Evolutionary conservation across 2,797 vertebrate genomes (phyloP), one percentile per base, ranked within the genome.

Genomic region (Urocyon cinereoargenteus): DNA sequence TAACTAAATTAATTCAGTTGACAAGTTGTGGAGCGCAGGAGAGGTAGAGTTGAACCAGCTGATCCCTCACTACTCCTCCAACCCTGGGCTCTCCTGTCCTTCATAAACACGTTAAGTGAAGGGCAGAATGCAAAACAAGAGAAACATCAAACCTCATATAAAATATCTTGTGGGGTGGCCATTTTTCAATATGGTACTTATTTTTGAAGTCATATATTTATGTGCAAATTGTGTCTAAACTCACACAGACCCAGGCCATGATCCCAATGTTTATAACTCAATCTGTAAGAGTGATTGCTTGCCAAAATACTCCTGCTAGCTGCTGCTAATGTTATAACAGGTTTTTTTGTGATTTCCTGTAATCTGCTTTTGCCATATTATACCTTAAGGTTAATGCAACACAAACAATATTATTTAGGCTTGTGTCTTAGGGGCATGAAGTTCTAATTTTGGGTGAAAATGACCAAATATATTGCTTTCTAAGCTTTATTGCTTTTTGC

Each of bases 361-460:
- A 98, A 97, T 97, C 96, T 95, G 78, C 97, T 98, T 98, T 96
- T 96, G 92, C 92, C 90, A 82, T 96, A 97, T 97, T 97, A 96
- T 94, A 97, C 94, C 92, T 97, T 88, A 92, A 94, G 86, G 95
- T 97, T 97, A 95, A 96, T 95, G 86, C 86, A 97, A 91, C 78
- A 97, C 95, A 97, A 97, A 97, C 91, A 93, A 95, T 45, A 93
- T 98, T 96, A 96, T 95, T 97, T 97, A 97, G 93, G 40, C 90
- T 93, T 96, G 55, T 97, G 82, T 97, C 98, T 97, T 97, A 96
- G 53, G 73, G 97, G 90, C 95, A 90, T 72, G 77, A 83, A 92
- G 97, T 86, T 97, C 96, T 97, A 97, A 97, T 97, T 97, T 97
- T 19, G 96, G 96, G 72, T 97, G 93, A 97, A 97, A 98, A 97